Evolutionary conservation across 2,113 vertebrate genomes (phyloP).

Genomic region (Eretmochelys imbricata): DNA sequence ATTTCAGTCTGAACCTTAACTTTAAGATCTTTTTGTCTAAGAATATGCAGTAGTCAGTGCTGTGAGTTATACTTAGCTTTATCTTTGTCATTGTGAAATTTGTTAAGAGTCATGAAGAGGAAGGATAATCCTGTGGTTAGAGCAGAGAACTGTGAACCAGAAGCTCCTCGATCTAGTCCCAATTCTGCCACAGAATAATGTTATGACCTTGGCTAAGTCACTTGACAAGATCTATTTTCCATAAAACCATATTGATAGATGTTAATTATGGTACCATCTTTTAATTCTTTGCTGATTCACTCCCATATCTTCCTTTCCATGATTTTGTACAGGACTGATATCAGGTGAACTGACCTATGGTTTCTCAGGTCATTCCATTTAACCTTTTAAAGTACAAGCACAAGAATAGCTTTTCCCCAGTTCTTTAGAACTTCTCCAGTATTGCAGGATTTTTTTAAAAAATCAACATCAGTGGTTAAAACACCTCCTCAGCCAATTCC

Average conservation of each 20-base stretch:
- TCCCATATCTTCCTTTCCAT: not conserved
- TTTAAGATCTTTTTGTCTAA: not conserved
- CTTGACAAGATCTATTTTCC: not conserved
- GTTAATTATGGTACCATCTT: not conserved
- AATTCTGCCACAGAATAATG: not conserved
- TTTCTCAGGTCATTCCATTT: not conserved
- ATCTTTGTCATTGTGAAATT: not conserved
- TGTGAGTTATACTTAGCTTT: not conserved
- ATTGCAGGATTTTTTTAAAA: not conserved
- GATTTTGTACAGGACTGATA: not conserved
- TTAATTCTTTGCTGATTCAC: not conserved
- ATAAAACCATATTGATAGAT: not conserved
- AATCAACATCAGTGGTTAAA: not conserved
- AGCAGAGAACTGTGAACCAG: not conserved
- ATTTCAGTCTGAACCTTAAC: not conserved
- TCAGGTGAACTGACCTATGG: not conserved
- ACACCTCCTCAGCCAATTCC: not conserved
- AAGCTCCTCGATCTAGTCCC: accelerated
- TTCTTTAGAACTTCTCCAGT: not conserved
- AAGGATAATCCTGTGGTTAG: not conserved
- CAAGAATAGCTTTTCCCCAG: not conserved
- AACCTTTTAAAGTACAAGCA: not conserved
- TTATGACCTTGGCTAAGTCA: not conserved
- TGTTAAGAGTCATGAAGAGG: not conserved
- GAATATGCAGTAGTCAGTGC: not conserved